Percentiles rank a stretch among this genome's conserved stretches.
phyloP scores from a whole-genome alignment of 2,797 vertebrate genomes.

The Acridotheres tristis region DNA sequence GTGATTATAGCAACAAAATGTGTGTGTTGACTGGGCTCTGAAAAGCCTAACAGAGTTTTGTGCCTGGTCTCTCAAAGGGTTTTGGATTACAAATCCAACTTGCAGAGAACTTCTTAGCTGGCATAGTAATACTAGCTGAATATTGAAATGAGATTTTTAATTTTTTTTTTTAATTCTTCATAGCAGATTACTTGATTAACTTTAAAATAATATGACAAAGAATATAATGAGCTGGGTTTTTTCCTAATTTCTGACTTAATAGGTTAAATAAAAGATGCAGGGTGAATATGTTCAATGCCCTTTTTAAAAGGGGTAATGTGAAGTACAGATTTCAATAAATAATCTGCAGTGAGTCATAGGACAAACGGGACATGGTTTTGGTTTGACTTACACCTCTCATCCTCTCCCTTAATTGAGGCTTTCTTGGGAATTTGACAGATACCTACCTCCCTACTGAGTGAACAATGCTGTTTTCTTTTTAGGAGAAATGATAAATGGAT shows the following conservation, averaged over 20 bases:
- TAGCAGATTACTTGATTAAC: background rate
- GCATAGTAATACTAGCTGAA: background rate
- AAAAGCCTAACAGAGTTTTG: background rate
- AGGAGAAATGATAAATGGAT: background rate
- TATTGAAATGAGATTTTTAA: background rate
- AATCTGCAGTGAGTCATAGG: background rate
- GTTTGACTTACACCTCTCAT: background rate
- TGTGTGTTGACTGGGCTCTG: background rate
- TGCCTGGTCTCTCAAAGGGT: background rate
- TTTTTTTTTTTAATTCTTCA: background rate
- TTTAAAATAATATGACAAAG: background rate
- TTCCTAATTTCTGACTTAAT: background rate
- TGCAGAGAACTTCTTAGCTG: background rate
- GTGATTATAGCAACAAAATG: background rate
- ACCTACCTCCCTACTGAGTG: background rate
- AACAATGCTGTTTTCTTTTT: background rate
- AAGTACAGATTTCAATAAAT: background rate
- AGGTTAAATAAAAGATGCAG: background rate
- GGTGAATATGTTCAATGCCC: background rate
- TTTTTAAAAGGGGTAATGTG: background rate
- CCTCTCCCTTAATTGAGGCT: background rate
- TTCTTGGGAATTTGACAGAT: background rate
- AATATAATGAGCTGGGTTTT: background rate
- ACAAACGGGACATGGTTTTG: background rate
- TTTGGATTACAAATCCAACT: background rate